Percentiles rank a stretch among this genome's conserved stretches.
phyloP scores from a whole-genome alignment of 2,113 vertebrate species.

The Suricata suricatta region DNA sequence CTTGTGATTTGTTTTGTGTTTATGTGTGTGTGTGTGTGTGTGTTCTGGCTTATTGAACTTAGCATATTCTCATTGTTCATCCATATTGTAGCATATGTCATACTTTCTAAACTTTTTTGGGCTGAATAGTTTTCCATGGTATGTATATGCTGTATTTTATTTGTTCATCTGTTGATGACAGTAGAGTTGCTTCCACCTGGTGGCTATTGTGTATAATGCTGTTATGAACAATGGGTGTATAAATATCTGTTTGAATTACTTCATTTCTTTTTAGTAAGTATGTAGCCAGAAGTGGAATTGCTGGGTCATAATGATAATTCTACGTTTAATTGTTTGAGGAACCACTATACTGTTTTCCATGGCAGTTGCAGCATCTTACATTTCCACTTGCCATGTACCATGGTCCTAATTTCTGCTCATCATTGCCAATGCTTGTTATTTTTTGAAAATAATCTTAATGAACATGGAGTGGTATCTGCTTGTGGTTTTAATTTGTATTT shows the following conservation, averaged over 20 bases:
- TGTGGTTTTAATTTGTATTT: constrained; percentile 1
- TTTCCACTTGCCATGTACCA: not conserved
- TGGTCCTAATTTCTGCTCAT: not conserved
- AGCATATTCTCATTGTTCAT: not conserved
- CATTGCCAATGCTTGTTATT: not conserved
- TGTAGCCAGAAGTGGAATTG: not conserved
- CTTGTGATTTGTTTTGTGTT: not conserved
- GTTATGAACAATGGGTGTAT: not conserved
- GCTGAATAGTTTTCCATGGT: not conserved
- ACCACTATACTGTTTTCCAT: not conserved
- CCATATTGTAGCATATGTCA: not conserved
- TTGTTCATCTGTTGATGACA: not conserved
- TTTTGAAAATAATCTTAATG: not conserved
- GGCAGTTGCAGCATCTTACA: not conserved
- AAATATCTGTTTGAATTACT: not conserved
- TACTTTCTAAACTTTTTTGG: not conserved
- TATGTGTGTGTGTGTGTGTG: not conserved
- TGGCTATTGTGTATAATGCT: not conserved
- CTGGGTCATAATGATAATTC: not conserved
- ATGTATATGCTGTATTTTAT: not conserved
- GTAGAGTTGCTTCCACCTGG: not conserved
- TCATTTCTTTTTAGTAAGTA: not conserved
- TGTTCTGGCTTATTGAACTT: not conserved
- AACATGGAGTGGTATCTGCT: not conserved
- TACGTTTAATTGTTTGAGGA: not conserved